A percentile compares a stretch with the other conserved stretches of the same genome.
These are phyloP conservation scores for Passerculus sandwichensis DNA, from an alignment of 2,797 vertebrate species.

Conservation along the genomic window DNA sequence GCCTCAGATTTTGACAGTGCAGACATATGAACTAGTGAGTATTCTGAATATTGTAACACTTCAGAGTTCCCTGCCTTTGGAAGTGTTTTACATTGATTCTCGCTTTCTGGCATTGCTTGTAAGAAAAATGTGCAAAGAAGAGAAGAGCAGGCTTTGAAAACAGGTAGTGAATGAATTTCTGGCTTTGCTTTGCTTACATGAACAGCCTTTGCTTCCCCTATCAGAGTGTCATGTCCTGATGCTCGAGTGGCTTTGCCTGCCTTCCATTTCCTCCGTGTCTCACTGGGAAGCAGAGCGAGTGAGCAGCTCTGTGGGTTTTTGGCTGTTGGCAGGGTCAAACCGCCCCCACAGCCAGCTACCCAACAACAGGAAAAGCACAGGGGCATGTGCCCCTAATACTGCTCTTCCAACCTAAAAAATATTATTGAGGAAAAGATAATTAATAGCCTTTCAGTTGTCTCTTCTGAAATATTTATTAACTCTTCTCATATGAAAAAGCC, in stretches of 20 bases:
- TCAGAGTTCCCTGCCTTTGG: not conserved
- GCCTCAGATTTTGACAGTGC: not conserved
- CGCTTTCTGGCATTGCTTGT: not conserved
- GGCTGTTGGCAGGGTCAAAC: not conserved
- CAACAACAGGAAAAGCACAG: not conserved
- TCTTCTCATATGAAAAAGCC: not conserved
- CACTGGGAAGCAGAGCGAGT: not conserved
- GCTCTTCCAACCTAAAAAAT: not conserved
- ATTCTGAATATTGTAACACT: not conserved
- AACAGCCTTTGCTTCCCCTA: not conserved
- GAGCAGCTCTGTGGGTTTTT: not conserved
- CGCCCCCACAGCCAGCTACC: not conserved
- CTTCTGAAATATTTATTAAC: not conserved
- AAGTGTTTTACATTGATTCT: not conserved
- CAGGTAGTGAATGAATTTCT: not conserved
- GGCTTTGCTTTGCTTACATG: not conserved
- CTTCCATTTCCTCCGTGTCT: not conserved
- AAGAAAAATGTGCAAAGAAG: not conserved
- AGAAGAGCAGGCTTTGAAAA: not conserved
- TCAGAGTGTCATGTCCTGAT: not conserved
- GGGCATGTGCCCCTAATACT: not conserved
- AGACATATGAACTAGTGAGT: not conserved
- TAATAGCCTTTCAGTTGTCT: not conserved
- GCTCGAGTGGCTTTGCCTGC: not conserved
- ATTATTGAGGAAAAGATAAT: not conserved